phyloP scores from a whole-genome alignment of 2,113 vertebrate species.

The Labeo catla region DNA sequence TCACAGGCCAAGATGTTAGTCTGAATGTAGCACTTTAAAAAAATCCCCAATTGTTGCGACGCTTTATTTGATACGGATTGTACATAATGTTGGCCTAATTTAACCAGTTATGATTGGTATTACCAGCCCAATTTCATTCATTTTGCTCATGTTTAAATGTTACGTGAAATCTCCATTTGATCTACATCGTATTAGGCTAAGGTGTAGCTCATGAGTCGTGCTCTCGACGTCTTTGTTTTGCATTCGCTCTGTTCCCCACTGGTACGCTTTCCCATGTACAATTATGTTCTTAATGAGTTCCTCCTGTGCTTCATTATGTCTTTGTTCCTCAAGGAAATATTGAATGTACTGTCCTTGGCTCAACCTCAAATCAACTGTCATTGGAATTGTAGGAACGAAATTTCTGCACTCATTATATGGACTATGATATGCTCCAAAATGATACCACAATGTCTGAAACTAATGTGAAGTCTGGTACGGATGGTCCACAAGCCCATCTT shows the following conservation, averaged over 20 bases:
- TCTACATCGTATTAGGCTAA: neutral
- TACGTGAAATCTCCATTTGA: neutral
- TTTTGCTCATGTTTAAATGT: conserved; percentile 7
- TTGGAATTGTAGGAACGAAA: neutral
- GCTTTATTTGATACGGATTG: neutral
- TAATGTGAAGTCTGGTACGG: conserved; percentile 10
- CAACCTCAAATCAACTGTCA: neutral
- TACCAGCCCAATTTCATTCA: neutral
- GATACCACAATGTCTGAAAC: neutral
- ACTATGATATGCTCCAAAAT: neutral
- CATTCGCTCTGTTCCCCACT: neutral
- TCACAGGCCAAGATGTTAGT: neutral
- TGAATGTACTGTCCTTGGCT: neutral
- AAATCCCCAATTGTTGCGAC: neutral
- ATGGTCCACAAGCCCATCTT: neutral
- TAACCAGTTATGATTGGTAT: neutral
- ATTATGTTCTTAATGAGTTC: neutral
- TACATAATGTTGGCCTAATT: neutral
- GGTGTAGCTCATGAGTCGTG: neutral
- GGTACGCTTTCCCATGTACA: neutral
- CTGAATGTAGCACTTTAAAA: conserved; percentile 33
- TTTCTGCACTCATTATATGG: neutral
- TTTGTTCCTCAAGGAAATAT: neutral
- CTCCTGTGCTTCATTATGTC: neutral
- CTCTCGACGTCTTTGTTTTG: neutral